A percentile compares a stretch with the other conserved stretches of the same genome.
These are phyloP conservation scores for Metalampra italica DNA, from an alignment of 2,888 invertebrate species.

Conservation along the genomic window DNA sequence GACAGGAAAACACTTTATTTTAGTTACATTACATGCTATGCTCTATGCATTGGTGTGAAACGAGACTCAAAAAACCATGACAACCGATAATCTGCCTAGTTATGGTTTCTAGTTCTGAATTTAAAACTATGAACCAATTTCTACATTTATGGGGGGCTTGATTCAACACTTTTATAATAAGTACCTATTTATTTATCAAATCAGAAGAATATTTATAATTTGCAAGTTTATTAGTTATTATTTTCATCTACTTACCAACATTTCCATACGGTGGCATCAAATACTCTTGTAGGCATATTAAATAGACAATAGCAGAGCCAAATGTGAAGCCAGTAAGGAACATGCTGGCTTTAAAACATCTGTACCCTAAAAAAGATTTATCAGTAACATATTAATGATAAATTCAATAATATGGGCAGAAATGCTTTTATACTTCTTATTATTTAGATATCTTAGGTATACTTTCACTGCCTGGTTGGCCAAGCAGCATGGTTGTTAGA, in stretches of 20 bases:
- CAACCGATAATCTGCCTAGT: too few species aligned
- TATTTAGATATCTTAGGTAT: too few species aligned
- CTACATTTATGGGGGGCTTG: too few species aligned
- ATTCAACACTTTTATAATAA: background rate
- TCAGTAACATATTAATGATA: background rate
- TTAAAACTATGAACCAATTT: too few species aligned
- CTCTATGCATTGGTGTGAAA: too few species aligned
- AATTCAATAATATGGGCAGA: too few species aligned
- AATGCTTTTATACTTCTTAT: too few species aligned
- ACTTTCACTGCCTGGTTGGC: too few species aligned
- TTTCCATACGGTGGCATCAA: constrained; percentile 87
- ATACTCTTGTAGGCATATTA: constrained; percentile 89
- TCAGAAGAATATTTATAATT: background rate
- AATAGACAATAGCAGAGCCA: constrained; percentile 88
- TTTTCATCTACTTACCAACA: constrained; percentile 71
- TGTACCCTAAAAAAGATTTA: constrained; percentile 81
- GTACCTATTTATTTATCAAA: background rate
- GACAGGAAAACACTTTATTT: background rate
- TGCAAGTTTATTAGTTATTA: background rate
- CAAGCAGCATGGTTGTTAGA: too few species aligned
- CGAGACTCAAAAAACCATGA: too few species aligned
- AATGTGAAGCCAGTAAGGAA: constrained; percentile 93
- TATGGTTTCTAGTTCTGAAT: too few species aligned
- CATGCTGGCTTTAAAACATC: constrained; percentile 92
- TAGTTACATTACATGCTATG: too few species aligned